phyloP scores from a whole-genome alignment of 2,888 invertebrate genomes.

The Cremastinae sp. region DNA sequence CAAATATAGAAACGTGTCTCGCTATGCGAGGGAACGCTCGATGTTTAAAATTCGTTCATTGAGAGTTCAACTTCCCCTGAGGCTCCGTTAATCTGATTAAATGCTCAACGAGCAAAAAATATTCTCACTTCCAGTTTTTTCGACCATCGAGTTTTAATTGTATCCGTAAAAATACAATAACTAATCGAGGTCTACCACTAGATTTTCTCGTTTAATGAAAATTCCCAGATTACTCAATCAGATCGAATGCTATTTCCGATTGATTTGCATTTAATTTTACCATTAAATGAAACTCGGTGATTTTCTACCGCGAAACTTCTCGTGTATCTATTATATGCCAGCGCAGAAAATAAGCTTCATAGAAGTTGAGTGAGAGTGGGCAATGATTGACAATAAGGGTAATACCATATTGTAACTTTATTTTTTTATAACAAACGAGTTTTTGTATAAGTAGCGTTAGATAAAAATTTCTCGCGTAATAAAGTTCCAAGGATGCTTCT shows the following conservation, averaged over 20 bases:
- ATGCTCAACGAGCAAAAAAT: conserved; percentile 29
- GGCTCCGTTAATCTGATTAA: conserved; percentile 30
- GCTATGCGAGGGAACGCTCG: conserved; percentile 21
- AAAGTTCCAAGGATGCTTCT: conserved; percentile 50
- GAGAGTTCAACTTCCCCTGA: conserved; percentile 8
- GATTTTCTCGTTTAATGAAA: neutral
- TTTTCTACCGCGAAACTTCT: no score
- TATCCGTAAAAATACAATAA: neutral
- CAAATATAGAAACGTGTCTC: conserved; percentile 30
- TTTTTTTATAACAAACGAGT: conserved; percentile 1
- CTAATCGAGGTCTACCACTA: no score
- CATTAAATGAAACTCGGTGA: no score
- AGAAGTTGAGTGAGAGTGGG: conserved; percentile 21
- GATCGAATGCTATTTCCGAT: no score
- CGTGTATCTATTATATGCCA: no score
- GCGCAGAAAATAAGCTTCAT: no score
- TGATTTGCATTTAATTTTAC: no score
- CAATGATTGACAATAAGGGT: conserved; percentile 46
- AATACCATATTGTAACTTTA: conserved; percentile 37
- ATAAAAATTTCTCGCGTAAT: conserved; percentile 34
- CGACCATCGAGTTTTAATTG: neutral
- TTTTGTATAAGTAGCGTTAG: conserved; percentile 8
- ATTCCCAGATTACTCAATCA: no score
- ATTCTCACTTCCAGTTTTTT: conserved; percentile 15
- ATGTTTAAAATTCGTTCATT: conserved; percentile 24